Percentiles rank a stretch among this genome's conserved stretches.
phyloP scores from a whole-genome alignment of 2,113 vertebrate genomes.

The Arizona elegans region DNA sequence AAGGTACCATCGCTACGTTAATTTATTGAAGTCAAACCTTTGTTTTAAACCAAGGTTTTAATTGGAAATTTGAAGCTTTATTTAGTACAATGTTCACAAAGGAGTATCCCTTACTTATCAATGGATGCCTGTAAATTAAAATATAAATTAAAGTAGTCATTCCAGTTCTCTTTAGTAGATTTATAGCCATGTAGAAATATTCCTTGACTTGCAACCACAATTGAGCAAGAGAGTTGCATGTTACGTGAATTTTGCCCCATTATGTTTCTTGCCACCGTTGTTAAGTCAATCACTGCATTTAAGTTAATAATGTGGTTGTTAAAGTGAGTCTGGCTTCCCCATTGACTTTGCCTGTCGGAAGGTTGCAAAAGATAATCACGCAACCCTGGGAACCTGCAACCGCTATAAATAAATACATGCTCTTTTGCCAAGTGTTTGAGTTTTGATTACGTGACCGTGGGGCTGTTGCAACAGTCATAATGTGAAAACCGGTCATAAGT shows the following conservation, averaged over 20 bases:
- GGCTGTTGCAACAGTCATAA: background rate
- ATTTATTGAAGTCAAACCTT: background rate
- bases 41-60: background rate
- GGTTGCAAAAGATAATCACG: background rate
- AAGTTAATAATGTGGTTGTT: background rate
- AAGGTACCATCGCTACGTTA: background rate
- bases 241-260: background rate
- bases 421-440: background rate
- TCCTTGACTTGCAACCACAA: background rate
- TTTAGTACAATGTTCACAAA: background rate
- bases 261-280: background rate
- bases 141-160: background rate
- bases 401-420: background rate
- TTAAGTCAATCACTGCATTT: background rate
- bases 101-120: background rate
- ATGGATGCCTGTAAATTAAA: background rate
- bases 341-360: background rate
- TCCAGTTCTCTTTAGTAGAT: background rate
- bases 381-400: background rate
- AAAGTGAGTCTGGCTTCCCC: background rate
- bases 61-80: background rate
- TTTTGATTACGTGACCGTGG: background rate
- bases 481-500: background rate
- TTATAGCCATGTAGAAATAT: background rate
- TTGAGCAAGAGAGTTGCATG: background rate